Percentiles rank a stretch among this genome's conserved stretches.
phyloP scores from a whole-genome alignment of 2,797 vertebrate genomes.

The Anguilla obscura region DNA sequence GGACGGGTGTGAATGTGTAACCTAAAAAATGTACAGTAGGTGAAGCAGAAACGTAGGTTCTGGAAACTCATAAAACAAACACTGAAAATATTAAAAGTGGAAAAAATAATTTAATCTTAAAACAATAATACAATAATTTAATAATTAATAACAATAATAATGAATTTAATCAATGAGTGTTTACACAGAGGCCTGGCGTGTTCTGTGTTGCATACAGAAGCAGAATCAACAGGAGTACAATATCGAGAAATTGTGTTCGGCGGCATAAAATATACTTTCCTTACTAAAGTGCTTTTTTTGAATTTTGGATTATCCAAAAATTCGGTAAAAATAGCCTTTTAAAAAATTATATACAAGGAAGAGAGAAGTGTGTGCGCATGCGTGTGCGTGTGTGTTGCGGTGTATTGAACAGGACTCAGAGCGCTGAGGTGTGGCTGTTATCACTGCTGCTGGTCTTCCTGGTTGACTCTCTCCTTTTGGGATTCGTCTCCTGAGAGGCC shows the following conservation, averaged over 20 bases:
- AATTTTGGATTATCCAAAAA: not conserved
- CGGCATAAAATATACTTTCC: not conserved
- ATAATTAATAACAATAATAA: too few relatives aligned
- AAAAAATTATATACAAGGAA: not conserved
- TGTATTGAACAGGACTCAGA: conserved; percentile 19
- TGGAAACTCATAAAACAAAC: not conserved
- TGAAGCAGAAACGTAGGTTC: not conserved
- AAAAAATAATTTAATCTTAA: conserved; percentile 2
- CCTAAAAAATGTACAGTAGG: not conserved
- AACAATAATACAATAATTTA: too few relatives aligned
- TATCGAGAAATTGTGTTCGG: not conserved
- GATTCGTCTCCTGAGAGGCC: not conserved
- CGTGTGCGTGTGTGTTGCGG: not conserved
- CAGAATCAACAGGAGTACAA: not conserved
- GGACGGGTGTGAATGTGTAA: not conserved
- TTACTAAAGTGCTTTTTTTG: not conserved
- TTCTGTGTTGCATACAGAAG: not conserved
- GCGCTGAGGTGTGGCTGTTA: not conserved
- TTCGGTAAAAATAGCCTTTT: not conserved
- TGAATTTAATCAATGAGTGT: not conserved
- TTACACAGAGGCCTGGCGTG: not conserved
- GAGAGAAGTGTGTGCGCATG: not conserved
- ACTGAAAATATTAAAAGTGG: not conserved
- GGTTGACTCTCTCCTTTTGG: not conserved
- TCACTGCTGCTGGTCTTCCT: not conserved